Conservation (phyloP, 2,113 vertebrate genomes). For the Gavia stellata region DNA sequence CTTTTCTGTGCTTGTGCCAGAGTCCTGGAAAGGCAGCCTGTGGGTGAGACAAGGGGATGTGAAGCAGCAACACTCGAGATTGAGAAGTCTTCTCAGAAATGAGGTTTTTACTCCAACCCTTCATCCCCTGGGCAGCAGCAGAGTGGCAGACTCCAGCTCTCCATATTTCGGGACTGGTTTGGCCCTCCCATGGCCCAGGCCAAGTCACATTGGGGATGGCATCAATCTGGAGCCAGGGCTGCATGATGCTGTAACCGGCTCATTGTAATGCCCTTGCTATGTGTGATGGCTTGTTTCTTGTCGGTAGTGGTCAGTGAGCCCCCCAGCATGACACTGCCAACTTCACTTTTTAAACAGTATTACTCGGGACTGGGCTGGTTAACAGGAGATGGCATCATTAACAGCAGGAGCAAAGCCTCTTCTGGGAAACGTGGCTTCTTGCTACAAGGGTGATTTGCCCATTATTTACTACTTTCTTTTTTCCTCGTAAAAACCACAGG, state of each 20-base stretch:
- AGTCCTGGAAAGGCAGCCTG: not conserved
- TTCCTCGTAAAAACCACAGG: not conserved
- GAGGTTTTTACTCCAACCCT: not conserved
- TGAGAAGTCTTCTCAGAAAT: not conserved
- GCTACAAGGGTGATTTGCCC: not conserved
- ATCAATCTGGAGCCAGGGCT: not conserved
- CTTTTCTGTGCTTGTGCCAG: not conserved
- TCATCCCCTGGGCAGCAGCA: not conserved
- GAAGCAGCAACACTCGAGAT: not conserved
- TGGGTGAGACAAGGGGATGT: fast-evolving
- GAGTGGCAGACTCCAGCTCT: not conserved
- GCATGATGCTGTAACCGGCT: not conserved
- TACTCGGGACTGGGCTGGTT: not conserved
- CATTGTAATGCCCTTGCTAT: not conserved
- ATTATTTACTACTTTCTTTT: not conserved
- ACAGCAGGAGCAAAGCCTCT: not conserved
- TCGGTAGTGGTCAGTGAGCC: not conserved
- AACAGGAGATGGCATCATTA: not conserved
- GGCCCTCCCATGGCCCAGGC: not conserved
- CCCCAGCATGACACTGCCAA: not conserved
- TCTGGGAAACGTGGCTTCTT: not conserved
- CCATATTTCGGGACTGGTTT: not conserved
- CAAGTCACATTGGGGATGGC: not conserved
- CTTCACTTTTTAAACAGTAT: not conserved
- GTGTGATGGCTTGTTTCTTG: not conserved